A percentile compares a stretch with the other conserved stretches of the same genome.
Evolutionary conservation across 2,888 invertebrate species (phyloP).

Genomic region (Petrolisthes cinctipes): DNA sequence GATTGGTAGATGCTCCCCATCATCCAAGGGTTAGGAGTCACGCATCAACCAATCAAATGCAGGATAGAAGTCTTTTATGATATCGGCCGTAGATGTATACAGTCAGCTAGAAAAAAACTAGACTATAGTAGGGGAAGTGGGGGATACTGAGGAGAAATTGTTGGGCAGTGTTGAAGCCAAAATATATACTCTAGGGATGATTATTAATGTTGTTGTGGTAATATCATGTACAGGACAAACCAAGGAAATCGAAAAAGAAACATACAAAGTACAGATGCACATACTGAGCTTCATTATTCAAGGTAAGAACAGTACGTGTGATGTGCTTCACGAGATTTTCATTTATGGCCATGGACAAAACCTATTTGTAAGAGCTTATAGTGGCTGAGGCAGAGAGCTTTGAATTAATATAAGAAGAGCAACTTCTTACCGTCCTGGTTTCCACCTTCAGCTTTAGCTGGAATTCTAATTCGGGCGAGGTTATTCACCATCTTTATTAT

Average conservation of each 20-base stretch:
- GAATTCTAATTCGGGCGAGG: neutral
- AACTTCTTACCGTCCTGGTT: neutral
- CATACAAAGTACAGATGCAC: slow-evolving; percentile 5
- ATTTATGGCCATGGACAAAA: neutral
- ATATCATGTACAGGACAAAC: slow-evolving; percentile 2
- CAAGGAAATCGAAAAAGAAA: slow-evolving; percentile 11
- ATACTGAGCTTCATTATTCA: neutral
- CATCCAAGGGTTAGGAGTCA: no score
- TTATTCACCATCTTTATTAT: slow-evolving; percentile 9
- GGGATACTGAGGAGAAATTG: no score
- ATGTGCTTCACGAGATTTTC: slow-evolving; percentile 4
- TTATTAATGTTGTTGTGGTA: neutral
- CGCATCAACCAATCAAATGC: neutral
- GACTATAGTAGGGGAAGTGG: no score
- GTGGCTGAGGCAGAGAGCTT: slow-evolving; percentile 16
- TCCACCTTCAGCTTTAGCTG: neutral
- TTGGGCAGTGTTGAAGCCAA: no score
- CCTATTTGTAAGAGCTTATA: slow-evolving; percentile 13
- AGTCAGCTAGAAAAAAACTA: no score
- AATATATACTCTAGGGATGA: no score
- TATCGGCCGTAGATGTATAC: no score
- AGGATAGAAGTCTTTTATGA: no score
- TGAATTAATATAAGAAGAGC: slow-evolving; percentile 13
- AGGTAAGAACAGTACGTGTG: slow-evolving; percentile 9
- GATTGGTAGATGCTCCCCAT: no score